Evolutionary conservation across 2,797 vertebrate species (phyloP).

Genomic region (Knipowitschia caucasica): DNA sequence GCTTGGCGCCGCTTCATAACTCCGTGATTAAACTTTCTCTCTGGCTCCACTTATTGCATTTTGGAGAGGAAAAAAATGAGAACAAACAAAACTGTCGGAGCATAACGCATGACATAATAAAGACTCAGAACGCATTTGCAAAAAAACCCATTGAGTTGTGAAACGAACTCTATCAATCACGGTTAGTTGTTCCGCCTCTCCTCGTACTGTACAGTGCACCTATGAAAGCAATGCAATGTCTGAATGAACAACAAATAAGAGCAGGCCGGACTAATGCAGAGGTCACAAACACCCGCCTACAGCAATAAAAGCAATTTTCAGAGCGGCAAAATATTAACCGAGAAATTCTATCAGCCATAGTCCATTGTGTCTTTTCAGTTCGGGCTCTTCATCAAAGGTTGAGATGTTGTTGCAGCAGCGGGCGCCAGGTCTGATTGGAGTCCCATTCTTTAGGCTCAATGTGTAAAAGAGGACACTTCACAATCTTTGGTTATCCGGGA

Average conservation of each 20-base stretch:
- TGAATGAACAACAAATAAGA: constrained; percentile 16
- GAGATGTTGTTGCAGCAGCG: background rate
- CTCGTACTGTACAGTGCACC: background rate
- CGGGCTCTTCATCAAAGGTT: constrained; percentile 4
- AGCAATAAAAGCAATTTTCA: constrained; percentile 11
- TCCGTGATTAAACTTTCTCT: constrained; percentile 1
- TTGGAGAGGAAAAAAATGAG: background rate
- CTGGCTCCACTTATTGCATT: background rate
- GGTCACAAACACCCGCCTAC: constrained; percentile 32
- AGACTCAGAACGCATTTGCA: background rate
- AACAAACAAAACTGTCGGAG: background rate
- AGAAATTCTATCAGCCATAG: background rate
- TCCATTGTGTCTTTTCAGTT: background rate
- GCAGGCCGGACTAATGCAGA: constrained; percentile 21
- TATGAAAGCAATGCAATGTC: background rate
- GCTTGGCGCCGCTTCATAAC: constrained; percentile 2
- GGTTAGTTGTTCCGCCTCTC: background rate
- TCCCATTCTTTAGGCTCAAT: constrained; percentile 1
- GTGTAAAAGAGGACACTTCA: background rate
- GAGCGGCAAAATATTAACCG: background rate
- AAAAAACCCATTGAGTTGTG: background rate
- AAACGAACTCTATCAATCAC: background rate
- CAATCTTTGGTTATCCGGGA: background rate
- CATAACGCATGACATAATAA: background rate
- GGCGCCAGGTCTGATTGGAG: background rate